phyloP scores from a whole-genome alignment of 2,797 vertebrate species.

The Rhyacichthys aspro region DNA sequence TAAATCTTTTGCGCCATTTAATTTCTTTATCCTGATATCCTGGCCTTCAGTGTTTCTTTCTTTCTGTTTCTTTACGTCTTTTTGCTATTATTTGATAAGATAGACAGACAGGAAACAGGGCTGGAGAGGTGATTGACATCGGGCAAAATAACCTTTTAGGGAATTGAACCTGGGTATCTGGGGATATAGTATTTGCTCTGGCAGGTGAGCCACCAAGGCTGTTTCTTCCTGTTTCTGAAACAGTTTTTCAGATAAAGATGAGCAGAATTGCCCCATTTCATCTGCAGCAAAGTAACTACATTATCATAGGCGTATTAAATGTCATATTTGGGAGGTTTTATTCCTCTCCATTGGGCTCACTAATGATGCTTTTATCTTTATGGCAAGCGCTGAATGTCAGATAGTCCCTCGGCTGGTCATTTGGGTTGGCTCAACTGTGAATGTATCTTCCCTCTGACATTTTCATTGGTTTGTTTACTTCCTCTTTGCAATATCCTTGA shows the following conservation, averaged over 20 bases:
- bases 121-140: no score
- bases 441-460: constrained; percentile 69
- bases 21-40: constrained; percentile 23
- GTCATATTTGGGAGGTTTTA: constrained; percentile 62
- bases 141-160: no score
- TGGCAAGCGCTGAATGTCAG: constrained; percentile 68
- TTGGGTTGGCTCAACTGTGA: constrained; percentile 39
- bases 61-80: no score
- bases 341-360: constrained; percentile 59
- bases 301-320: constrained; percentile 69
- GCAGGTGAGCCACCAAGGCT: no score
- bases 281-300: constrained; percentile 54
- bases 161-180: no score
- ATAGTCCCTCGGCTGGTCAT: constrained; percentile 68
- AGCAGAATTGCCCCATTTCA: constrained; percentile 47
- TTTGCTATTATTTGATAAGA: no score
- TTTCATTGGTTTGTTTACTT: constrained; percentile 76
- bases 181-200: no score
- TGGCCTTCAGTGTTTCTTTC: constrained; percentile 21
- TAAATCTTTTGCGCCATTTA: neutral
- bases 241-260: constrained; percentile 37
- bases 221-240: constrained; percentile 19
- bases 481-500: constrained; percentile 50
- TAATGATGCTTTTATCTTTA: constrained; percentile 75
- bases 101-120: no score